Evolutionary conservation across 2,113 vertebrate genomes (phyloP).

Genomic region (Ariopsis seemanni): DNA sequence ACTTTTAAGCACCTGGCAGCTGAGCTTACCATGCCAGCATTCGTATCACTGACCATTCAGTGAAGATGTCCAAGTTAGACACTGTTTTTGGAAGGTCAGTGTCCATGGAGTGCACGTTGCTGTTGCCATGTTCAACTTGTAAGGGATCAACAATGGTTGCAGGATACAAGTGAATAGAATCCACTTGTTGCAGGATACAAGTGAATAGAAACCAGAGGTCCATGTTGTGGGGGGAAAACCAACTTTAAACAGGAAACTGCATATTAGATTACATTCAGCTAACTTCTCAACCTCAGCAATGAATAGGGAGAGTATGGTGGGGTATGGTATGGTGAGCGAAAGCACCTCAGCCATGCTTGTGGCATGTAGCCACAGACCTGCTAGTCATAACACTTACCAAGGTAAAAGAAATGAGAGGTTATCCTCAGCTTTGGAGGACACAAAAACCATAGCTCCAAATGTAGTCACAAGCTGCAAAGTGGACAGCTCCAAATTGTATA

Average conservation of each 20-base stretch:
- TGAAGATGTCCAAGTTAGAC: neutral
- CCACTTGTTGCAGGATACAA: neutral
- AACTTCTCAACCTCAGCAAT: neutral
- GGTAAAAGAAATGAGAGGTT: neutral
- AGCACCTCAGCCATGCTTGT: too few relatives aligned
- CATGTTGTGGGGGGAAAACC: neutral
- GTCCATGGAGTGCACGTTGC: too few relatives aligned
- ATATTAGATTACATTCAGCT: neutral
- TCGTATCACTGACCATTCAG: too few relatives aligned
- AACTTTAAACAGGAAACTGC: neutral
- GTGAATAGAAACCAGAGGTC: neutral
- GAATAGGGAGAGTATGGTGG: neutral
- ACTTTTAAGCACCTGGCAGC: too few relatives aligned
- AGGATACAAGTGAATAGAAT: neutral
- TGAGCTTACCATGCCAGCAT: too few relatives aligned
- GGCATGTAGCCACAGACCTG: neutral
- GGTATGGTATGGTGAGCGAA: neutral
- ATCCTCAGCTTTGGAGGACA: neutral
- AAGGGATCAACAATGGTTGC: neutral
- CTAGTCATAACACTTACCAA: neutral
- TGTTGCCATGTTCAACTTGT: too few relatives aligned
- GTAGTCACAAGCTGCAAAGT: neutral
- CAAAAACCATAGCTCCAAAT: neutral
- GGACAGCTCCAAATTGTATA: neutral
- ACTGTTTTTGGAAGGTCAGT: too few relatives aligned